Evolutionary conservation across 2,113 vertebrate species (phyloP), one percentile per base, ranked within the genome.

Genomic region (Albula goreensis): DNA sequence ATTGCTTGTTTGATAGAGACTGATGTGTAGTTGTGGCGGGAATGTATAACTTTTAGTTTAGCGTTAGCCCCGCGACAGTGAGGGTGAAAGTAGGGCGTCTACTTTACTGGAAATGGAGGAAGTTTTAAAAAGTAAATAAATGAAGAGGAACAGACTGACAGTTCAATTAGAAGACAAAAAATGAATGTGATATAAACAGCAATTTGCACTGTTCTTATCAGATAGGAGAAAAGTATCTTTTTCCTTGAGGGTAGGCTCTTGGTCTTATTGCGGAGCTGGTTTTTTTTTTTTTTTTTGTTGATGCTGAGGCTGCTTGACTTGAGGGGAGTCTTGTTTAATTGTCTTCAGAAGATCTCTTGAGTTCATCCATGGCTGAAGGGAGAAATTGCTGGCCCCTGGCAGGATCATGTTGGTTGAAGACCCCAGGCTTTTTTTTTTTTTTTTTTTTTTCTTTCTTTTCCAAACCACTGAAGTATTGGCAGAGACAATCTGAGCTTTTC

Each of bases 51-150:
- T 49, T 0, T 9, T 66, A 12, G 56, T 41, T 77, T 74, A 77
- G 48, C 80, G 84, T 57, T 74, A 83, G n/a, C 56, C 82, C 53
- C 83, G 56, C 56, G 50, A 51, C 22, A 7, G 13, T 51, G 31
- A 41, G 57, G 52, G 53, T 3, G 84, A 84, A 88, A 85, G 81
- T 85, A 85, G 83, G 85, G 79, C 66, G 48, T 41, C 78, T 41
- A 50, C 83, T 81, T 25, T 48, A 83, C 51, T 74, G 70, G 70
- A 74, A 74, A 15, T 19, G 19, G 63, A 85, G 57, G 66, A 57
- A 77, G 48, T 48, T 81, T 79, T 41, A 22, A 51, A 41, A 0
- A 11, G n/a, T 5, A 17, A 31, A 31, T 70, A 74, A 70, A n/a
- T 77, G 12, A 22, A 49, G 56, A 50, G 9, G 49, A 52, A 31